These are phyloP conservation scores for Epizoanthus ramosus DNA, from an alignment of 92 coral and sea anemone genomes.

Conservation along the genomic window DNA sequence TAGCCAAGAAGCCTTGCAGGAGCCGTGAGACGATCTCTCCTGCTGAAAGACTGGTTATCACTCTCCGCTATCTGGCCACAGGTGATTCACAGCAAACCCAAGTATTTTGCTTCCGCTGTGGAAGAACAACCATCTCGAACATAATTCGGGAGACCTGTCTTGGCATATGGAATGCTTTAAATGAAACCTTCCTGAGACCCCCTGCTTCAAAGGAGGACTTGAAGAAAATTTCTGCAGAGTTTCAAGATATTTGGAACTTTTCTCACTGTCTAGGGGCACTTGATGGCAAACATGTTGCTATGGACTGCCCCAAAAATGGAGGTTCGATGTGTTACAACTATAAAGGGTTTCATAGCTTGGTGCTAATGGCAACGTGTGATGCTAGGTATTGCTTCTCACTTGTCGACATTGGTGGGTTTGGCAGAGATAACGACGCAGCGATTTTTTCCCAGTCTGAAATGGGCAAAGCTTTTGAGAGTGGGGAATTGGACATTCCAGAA, in stretches of 20 bases:
- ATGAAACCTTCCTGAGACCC: not conserved
- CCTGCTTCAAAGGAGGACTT: slow-evolving; percentile 8
- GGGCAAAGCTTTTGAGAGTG: not conserved
- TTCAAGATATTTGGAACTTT: not conserved
- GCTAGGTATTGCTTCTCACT: slow-evolving; percentile 13
- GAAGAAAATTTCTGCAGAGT: not conserved
- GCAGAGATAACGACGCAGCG: slow-evolving; percentile 34
- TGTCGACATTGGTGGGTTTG: slow-evolving; percentile 14
- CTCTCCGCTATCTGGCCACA: slow-evolving; percentile 45
- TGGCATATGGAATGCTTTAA: not conserved
- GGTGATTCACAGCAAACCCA: slow-evolving; percentile 48
- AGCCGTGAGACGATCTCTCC: slow-evolving; percentile 41
- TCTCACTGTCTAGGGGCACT: slow-evolving; percentile 10
- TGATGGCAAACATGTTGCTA: slow-evolving; percentile 33
- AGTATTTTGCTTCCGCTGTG: slow-evolving; percentile 38
- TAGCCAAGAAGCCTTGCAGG: slow-evolving; percentile 37
- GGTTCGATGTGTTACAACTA: slow-evolving; percentile 31
- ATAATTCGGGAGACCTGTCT: slow-evolving; percentile 5
- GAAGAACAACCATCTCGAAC: slow-evolving; percentile 39
- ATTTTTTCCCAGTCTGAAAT: not conserved
- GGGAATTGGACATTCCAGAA: not conserved
- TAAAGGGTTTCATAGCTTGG: slow-evolving; percentile 32
- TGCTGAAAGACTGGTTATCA: slow-evolving; percentile 50
- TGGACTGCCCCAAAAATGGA: slow-evolving; percentile 25
- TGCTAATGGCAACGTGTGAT: slow-evolving; percentile 33